Percentiles rank a stretch among this genome's conserved stretches.
phyloP scores from a whole-genome alignment of 2,113 vertebrate genomes.

The Actenoides lindsayi region DNA sequence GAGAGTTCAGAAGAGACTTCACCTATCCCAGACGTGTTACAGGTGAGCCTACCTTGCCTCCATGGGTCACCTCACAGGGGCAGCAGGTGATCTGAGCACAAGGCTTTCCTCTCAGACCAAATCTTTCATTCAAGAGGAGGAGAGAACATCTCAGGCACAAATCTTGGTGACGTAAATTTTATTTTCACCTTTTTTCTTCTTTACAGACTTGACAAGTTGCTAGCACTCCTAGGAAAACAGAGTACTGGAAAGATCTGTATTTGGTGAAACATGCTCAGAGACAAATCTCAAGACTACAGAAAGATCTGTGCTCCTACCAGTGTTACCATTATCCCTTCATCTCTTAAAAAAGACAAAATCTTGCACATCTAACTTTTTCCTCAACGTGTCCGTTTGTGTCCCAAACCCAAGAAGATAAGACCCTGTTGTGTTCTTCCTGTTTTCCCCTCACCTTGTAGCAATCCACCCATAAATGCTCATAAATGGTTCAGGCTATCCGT shows the following conservation, averaged over 20 bases:
- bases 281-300: background rate
- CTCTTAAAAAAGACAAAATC: background rate
- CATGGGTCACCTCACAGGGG: rapidly evolving
- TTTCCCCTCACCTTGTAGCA: background rate
- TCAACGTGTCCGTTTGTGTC: background rate
- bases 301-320: background rate
- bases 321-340: background rate
- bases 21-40: too few relatives aligned
- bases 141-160: background rate
- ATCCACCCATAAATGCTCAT: background rate
- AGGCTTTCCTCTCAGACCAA: background rate
- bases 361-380: background rate
- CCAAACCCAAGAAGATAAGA: background rate
- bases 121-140: background rate
- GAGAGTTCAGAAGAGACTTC: background rate
- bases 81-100: background rate
- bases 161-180: background rate
- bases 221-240: background rate
- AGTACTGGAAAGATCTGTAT: background rate
- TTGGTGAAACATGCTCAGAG: background rate
- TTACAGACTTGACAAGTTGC: background rate
- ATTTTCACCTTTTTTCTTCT: background rate
- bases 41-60: too few relatives aligned
- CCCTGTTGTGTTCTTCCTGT: background rate
- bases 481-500: background rate